Conservation (phyloP, 2,113 vertebrate species). For the Puma concolor region DNA sequence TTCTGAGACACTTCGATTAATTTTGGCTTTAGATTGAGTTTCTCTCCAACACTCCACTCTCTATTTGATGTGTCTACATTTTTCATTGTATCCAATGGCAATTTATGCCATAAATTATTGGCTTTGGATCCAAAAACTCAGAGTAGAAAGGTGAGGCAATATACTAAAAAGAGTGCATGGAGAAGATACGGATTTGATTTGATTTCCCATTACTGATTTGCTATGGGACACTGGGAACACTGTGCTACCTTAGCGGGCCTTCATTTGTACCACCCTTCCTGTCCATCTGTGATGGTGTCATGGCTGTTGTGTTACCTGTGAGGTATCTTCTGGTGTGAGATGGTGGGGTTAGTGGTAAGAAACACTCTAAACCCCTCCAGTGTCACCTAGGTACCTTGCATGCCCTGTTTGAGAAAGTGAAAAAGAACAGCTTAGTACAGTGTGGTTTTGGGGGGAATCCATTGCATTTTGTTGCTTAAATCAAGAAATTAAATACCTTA, state of each 20-base stretch:
- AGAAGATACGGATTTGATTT: background rate
- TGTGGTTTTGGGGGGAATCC: background rate
- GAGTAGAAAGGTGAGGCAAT: slow-evolving; percentile 43
- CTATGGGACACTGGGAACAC: background rate
- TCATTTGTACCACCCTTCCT: background rate
- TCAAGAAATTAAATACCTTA: background rate
- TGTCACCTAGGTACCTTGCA: background rate
- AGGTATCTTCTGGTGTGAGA: background rate
- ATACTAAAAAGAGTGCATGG: background rate
- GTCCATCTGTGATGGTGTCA: background rate
- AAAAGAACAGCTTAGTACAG: background rate
- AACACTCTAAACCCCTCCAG: background rate
- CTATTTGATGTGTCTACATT: slow-evolving; percentile 76
- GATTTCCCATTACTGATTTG: background rate
- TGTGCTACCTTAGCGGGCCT: background rate
- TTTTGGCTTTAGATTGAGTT: slow-evolving; percentile 83
- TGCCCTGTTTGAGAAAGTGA: background rate
- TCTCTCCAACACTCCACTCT: slow-evolving; percentile 74
- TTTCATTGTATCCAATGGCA: slow-evolving; percentile 82
- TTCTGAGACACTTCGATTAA: slow-evolving; percentile 79
- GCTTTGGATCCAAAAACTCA: slow-evolving; percentile 17
- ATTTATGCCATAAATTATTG: slow-evolving; percentile 77
- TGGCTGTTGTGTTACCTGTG: no score
- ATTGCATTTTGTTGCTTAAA: background rate
- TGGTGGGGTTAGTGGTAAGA: background rate